These are phyloP conservation scores for Tigriopus japonicus DNA, from an alignment of 1,140 invertebrate genomes.

Conservation along the genomic window DNA sequence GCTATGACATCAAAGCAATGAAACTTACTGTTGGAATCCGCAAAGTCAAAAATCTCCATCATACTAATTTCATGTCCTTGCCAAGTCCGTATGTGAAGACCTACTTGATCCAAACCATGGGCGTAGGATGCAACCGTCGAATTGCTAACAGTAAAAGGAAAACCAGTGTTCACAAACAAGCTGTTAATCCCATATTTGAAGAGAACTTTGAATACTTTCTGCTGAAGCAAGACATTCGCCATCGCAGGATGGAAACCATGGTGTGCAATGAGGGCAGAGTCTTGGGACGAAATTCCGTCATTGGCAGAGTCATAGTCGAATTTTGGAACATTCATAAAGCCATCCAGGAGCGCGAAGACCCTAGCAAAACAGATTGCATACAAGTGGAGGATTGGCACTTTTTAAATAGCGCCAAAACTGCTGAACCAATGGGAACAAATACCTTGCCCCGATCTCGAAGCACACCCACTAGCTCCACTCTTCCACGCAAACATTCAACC, in stretches of 20 bases:
- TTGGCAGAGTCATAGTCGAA: not conserved
- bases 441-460: not conserved
- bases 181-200: not conserved
- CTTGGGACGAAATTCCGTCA: not conserved
- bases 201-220: slow-evolving; percentile 6
- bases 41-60: not conserved
- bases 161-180: not conserved
- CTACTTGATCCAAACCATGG: not conserved
- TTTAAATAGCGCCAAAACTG: not conserved
- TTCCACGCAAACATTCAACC: not conserved
- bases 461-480: not conserved
- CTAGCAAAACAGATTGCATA: not conserved
- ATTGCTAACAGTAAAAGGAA: not conserved
- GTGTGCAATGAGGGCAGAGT: not conserved
- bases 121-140: not conserved
- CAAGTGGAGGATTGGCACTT: not conserved
- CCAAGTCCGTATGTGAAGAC: slow-evolving; percentile 1
- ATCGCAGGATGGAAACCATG: not conserved
- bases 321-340: not conserved
- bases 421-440: not conserved
- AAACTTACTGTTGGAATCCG: not conserved
- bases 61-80: not conserved
- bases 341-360: not conserved
- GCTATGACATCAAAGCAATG: not conserved
- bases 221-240: not conserved